Evolutionary conservation across 2,888 invertebrate genomes (phyloP).

Genomic region (Sepiola atlantica): DNA sequence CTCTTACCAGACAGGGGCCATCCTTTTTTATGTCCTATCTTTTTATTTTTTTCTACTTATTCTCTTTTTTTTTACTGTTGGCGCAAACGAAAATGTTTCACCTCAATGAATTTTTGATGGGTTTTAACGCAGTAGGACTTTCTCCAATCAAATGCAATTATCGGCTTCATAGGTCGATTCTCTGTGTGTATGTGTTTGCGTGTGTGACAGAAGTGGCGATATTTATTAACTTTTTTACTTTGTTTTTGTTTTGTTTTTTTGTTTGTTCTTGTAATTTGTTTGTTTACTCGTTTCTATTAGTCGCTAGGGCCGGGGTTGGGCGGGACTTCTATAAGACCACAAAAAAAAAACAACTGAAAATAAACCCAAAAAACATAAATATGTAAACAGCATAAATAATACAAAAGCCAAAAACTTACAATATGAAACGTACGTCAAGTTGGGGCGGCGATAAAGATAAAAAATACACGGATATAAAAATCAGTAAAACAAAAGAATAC

Average conservation of each 20-base stretch:
- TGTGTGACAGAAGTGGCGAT: background rate
- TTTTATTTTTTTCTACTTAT: too few relatives aligned
- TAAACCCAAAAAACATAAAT: too few relatives aligned
- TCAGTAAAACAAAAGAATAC: too few relatives aligned
- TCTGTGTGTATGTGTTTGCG: background rate
- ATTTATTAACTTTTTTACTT: background rate
- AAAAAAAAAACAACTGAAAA: too few relatives aligned
- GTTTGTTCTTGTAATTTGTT: background rate
- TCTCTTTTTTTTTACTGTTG: background rate
- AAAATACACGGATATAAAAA: too few relatives aligned
- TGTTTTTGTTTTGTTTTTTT: background rate
- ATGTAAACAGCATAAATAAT: too few relatives aligned
- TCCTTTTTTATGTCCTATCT: too few relatives aligned
- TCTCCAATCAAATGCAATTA: background rate
- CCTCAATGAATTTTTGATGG: slow-evolving; percentile 32
- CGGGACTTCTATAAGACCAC: too few relatives aligned
- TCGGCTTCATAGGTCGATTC: background rate
- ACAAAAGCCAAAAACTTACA: too few relatives aligned
- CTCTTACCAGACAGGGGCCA: too few relatives aligned
- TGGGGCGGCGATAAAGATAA: too few relatives aligned
- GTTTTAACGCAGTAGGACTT: background rate
- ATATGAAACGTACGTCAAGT: too few relatives aligned
- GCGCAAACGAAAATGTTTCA: slow-evolving; percentile 21
- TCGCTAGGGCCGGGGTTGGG: background rate
- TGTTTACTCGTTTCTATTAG: background rate